A percentile compares a stretch with the other conserved stretches of the same genome.
These are phyloP conservation scores for Scaptomyza pallida DNA, from an alignment of 1,140 invertebrate species.

Conservation along the genomic window DNA sequence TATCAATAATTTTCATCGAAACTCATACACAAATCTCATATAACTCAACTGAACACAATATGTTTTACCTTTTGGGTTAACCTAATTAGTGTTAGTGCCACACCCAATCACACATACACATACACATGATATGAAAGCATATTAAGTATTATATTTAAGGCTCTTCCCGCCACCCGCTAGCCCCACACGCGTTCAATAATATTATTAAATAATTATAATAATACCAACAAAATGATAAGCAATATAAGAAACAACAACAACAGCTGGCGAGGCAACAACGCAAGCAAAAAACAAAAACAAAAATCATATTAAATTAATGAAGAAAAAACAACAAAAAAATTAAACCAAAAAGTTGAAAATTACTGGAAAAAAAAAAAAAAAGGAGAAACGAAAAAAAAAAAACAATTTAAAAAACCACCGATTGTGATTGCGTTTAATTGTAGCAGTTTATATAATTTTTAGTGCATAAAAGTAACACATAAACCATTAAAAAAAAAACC, in stretches of 20 bases:
- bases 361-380: slow-evolving; percentile 44
- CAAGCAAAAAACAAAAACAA: slow-evolving; percentile 32
- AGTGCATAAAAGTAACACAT: slow-evolving; percentile 61
- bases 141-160: slow-evolving; percentile 80
- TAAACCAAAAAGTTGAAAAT: slow-evolving; percentile 59
- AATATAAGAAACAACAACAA: slow-evolving; percentile 62
- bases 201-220: slow-evolving; percentile 48
- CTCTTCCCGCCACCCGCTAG: slow-evolving; percentile 18
- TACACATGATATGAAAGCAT: slow-evolving; percentile 50
- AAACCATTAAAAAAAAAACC: slow-evolving; percentile 48
- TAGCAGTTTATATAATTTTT: slow-evolving; percentile 81
- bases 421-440: slow-evolving; percentile 84
- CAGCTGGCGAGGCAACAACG: slow-evolving; percentile 35
- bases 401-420: slow-evolving; percentile 81
- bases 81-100: slow-evolving; percentile 55
- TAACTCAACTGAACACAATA: slow-evolving; percentile 45
- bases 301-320: slow-evolving; percentile 26
- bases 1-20: slow-evolving; percentile 36
- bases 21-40: slow-evolving; percentile 26
- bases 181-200: slow-evolving; percentile 49
- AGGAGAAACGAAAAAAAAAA: slow-evolving; percentile 51
- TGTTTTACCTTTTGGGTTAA: slow-evolving; percentile 57
- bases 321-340: slow-evolving; percentile 43
- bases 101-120: background rate
- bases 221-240: slow-evolving; percentile 69